Evolutionary conservation across 2,888 invertebrate genomes (phyloP).

Genomic region (Syritta pipiens): DNA sequence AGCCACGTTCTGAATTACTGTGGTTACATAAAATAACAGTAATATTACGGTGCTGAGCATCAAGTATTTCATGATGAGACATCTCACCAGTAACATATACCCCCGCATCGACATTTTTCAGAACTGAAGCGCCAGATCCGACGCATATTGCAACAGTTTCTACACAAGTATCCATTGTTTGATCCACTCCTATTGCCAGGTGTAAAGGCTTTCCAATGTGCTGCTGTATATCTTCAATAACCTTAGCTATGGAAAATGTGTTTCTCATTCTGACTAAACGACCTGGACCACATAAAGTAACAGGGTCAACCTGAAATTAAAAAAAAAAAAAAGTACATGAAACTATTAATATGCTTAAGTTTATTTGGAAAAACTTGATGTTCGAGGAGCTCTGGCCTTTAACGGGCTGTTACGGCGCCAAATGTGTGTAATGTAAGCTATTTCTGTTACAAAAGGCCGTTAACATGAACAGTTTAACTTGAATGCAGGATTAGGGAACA

Average conservation of each 20-base stretch:
- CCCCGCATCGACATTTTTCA: constrained; percentile 87
- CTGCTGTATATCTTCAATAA: constrained; percentile 83
- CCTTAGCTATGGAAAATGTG: constrained; percentile 82
- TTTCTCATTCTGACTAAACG: constrained; percentile 79
- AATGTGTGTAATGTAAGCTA: too few relatives aligned
- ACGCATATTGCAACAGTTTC: constrained; percentile 90
- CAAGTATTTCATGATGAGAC: constrained; percentile 95
- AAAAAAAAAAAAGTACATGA: not conserved
- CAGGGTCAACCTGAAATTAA: constrained; percentile 41
- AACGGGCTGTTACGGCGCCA: too few relatives aligned
- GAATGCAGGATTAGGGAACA: too few relatives aligned
- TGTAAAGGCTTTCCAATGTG: constrained; percentile 86
- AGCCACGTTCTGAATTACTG: constrained; percentile 96
- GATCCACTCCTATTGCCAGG: constrained; percentile 83
- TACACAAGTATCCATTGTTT: constrained; percentile 80
- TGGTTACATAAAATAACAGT: constrained; percentile 95
- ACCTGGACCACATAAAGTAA: constrained; percentile 81
- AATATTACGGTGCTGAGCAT: constrained; percentile 88
- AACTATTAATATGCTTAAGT: too few relatives aligned
- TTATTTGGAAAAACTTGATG: too few relatives aligned
- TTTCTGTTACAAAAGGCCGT: too few relatives aligned
- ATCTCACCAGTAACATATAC: constrained; percentile 95
- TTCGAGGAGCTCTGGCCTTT: too few relatives aligned
- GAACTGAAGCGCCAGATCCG: constrained; percentile 91
- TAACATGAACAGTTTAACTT: too few relatives aligned